A percentile compares a stretch with the other conserved stretches of the same genome.
phyloP scores from a whole-genome alignment of 2,888 invertebrate genomes.

The Oligia latruncula region DNA sequence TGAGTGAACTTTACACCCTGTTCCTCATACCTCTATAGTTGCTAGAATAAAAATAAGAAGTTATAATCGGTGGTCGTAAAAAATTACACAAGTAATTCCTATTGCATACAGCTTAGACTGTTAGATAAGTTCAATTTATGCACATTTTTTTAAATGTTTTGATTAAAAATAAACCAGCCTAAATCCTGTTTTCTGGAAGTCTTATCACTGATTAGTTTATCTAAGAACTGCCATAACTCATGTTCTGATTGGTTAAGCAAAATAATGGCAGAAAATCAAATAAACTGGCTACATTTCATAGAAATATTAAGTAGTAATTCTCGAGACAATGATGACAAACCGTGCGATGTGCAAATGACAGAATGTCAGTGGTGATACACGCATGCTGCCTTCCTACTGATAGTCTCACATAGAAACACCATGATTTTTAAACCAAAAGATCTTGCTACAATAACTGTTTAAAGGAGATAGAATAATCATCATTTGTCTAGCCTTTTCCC shows the following conservation, averaged over 20 bases:
- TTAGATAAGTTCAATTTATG: too few species aligned
- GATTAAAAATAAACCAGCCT: too few species aligned
- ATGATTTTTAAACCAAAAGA: conserved; percentile 8
- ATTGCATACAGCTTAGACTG: too few species aligned
- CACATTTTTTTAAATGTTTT: too few species aligned
- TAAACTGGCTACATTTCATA: background rate
- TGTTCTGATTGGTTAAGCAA: background rate
- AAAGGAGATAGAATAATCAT: background rate
- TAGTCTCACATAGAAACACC: conserved; percentile 50
- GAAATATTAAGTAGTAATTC: background rate
- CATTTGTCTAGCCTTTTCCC: too few species aligned
- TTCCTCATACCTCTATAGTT: too few species aligned
- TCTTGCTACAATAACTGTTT: background rate
- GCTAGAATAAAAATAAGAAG: background rate
- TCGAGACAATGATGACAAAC: conserved; percentile 77
- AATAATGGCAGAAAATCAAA: background rate
- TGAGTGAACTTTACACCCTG: too few species aligned
- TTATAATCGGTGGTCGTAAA: background rate
- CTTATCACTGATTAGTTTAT: background rate
- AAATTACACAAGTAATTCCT: background rate
- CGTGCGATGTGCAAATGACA: conserved; percentile 81
- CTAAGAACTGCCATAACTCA: background rate
- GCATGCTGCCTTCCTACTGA: conserved; percentile 87
- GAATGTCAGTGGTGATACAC: conserved; percentile 79
- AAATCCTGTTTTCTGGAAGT: background rate